Conservation (phyloP, 2,888 invertebrate genomes). For the Diabrotica balteata region DNA sequence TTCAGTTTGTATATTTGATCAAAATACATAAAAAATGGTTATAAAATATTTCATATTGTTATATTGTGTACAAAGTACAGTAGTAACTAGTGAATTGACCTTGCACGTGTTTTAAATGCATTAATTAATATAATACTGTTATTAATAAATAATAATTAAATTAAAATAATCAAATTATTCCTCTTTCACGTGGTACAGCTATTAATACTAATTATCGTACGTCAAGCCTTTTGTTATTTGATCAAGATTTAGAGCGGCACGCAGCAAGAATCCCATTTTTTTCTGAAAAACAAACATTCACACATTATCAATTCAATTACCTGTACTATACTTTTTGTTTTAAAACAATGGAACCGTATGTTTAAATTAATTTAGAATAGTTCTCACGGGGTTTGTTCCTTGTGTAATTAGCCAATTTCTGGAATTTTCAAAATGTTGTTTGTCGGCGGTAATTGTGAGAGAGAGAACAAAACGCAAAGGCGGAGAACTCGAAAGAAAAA, state of each 20-base stretch:
- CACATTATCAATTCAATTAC: slow-evolving; percentile 11
- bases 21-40: too few relatives aligned
- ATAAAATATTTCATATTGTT: too few relatives aligned
- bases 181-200: too few relatives aligned
- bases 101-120: too few relatives aligned
- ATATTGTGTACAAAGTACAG: too few relatives aligned
- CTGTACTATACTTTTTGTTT: slow-evolving; percentile 9
- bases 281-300: slow-evolving; percentile 12
- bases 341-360: slow-evolving; percentile 19
- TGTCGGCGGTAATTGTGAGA: slow-evolving; percentile 11
- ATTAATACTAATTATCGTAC: too few relatives aligned
- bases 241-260: neutral
- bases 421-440: slow-evolving; percentile 15
- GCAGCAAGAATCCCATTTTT: neutral
- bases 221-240: neutral
- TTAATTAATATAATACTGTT: too few relatives aligned
- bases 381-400: slow-evolving; percentile 12
- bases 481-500: neutral
- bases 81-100: too few relatives aligned
- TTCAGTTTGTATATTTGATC: too few relatives aligned
- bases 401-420: slow-evolving; percentile 22
- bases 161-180: too few relatives aligned
- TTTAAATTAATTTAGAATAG: slow-evolving; percentile 18
- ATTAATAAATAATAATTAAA: too few relatives aligned
- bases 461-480: neutral